phyloP scores from a whole-genome alignment of 2,888 invertebrate species.

The Macrophya alboannulata region DNA sequence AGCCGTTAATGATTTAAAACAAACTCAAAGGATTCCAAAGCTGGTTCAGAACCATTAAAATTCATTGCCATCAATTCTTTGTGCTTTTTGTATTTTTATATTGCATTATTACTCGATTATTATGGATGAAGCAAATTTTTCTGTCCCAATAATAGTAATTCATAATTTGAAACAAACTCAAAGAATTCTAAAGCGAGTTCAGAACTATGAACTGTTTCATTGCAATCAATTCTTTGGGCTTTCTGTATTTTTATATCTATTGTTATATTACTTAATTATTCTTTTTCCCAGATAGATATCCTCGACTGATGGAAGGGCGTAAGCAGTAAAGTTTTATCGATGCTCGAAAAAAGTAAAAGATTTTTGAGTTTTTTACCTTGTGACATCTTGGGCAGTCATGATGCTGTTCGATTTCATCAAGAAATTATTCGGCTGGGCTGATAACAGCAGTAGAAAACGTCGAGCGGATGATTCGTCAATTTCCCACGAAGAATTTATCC shows the following conservation, averaged over 20 bases:
- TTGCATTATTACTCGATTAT: not conserved
- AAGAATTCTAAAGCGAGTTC: too few species aligned
- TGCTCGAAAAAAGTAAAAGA: not conserved
- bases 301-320: not conserved
- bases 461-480: slow-evolving; percentile 62
- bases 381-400: slow-evolving; percentile 38
- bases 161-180: not conserved
- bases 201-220: not conserved
- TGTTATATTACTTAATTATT: not conserved
- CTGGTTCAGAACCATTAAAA: not conserved
- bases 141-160: not conserved
- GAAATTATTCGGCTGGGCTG: slow-evolving; percentile 70
- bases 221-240: not conserved
- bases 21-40: not conserved
- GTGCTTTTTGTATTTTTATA: not conserved
- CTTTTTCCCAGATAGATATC: not conserved
- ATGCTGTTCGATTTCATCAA: slow-evolving; percentile 70
- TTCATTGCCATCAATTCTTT: not conserved
- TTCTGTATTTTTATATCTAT: not conserved
- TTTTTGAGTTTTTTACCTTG: slow-evolving; percentile 41
- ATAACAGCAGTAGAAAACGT: slow-evolving; percentile 71
- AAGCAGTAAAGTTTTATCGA: slow-evolving; percentile 24
- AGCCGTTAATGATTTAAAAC: too few species aligned
- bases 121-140: not conserved
- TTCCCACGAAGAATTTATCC: slow-evolving; percentile 61